These are phyloP conservation scores for Promerops cafer DNA, from an alignment of 2,113 vertebrate genomes.

Conservation along the genomic window DNA sequence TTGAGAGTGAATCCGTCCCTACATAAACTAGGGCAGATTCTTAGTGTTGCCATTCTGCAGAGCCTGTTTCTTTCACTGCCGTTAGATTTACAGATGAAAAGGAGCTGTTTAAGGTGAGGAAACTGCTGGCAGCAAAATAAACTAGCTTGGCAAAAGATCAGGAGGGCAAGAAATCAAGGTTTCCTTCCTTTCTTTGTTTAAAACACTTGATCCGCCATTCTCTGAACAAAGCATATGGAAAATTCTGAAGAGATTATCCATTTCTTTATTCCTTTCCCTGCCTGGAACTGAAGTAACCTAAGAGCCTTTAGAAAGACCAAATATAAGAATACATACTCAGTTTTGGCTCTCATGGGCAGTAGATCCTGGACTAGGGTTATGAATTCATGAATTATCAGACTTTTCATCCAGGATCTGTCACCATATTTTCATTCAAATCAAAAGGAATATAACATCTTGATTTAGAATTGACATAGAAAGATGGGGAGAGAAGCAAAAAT, in stretches of 20 bases:
- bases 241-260: background rate
- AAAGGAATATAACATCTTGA: background rate
- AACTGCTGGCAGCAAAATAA: conserved; percentile 24
- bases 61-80: background rate
- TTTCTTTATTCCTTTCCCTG: background rate
- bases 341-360: background rate
- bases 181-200: conserved; percentile 50
- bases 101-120: background rate
- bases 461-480: background rate
- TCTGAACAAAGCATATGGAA: background rate
- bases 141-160: background rate
- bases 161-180: conserved; percentile 20
- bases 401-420: background rate
- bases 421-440: background rate
- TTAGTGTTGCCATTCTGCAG: background rate
- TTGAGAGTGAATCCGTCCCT: background rate
- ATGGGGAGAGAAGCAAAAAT: background rate
- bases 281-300: background rate
- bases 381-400: background rate
- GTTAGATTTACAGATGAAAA: background rate
- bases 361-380: background rate
- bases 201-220: background rate
- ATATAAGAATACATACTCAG: background rate
- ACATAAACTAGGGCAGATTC: background rate
- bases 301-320: background rate